These are phyloP conservation scores for Callocephalon fimbriatum DNA, from an alignment of 2,113 vertebrate genomes.

Conservation along the genomic window DNA sequence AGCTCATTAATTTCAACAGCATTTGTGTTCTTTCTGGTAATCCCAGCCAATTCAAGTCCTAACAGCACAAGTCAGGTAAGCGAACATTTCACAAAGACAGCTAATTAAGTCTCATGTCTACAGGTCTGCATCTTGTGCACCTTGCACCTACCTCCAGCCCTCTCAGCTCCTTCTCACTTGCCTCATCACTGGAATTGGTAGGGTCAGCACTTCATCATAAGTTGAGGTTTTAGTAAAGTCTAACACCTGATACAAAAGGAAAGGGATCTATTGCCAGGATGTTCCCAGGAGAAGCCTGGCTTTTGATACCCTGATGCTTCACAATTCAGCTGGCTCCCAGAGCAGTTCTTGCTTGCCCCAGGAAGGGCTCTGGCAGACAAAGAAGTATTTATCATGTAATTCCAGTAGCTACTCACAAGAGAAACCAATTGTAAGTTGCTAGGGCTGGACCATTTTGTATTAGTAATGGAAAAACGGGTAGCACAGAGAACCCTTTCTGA, in stretches of 20 bases:
- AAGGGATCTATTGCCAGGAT: background rate
- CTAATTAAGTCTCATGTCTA: background rate
- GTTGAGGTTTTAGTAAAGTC: background rate
- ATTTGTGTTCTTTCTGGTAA: background rate
- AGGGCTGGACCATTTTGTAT: background rate
- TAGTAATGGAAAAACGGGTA: background rate
- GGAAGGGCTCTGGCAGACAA: background rate
- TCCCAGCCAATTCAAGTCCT: background rate
- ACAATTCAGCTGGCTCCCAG: background rate
- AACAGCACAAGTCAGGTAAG: background rate
- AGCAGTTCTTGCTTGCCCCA: background rate
- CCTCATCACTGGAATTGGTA: background rate
- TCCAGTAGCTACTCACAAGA: background rate
- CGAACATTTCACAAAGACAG: background rate
- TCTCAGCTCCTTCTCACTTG: background rate
- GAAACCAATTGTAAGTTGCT: background rate
- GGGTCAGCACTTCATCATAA: background rate
- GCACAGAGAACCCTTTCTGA: background rate
- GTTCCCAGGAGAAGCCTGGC: background rate
- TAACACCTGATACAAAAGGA: background rate
- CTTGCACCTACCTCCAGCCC: background rate
- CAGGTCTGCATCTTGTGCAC: background rate
- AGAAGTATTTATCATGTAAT: background rate
- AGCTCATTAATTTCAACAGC: background rate
- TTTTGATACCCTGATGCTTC: background rate